Base-by-base conservation (phyloP, 2,888 invertebrate species). In the Buathra laborator region DNA sequence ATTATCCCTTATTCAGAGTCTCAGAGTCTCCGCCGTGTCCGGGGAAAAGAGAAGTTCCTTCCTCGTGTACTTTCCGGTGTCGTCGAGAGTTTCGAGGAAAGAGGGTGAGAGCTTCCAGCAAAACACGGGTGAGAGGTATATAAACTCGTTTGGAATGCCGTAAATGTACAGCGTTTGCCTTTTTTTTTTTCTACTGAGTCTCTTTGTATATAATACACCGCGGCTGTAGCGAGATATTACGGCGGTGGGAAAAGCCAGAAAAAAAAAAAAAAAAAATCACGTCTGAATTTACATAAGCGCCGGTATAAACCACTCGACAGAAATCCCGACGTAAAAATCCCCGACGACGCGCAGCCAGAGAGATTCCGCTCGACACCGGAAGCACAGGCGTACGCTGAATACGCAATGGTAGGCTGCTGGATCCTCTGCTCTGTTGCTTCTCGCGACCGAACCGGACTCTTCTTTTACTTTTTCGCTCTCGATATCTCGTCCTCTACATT, bases 251-350 rank as follows among this genome's bases (percentile, higher is more conserved):
- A 24, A 59, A 51, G 44, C 67, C 72, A 81, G 56, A 66, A 48
- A 59, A 67, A 46, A 70, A 72, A 3, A 3, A 51, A 77, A 80
- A 93, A 92, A 92, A 93, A 93, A 93, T 93, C 93, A 93, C 93
- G 93, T 93, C 92, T 90, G 90, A 92, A 94, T 93, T 93, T 93
- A 93, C 93, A 93, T 93, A 93, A 94, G 93, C 93, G 93, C 90
- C 92, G 92, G 92, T 92, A 93, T 93, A 93, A 93, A 93, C 92
- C 93, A 93, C 93, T 92, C 92, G 93, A 90, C 92, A 90, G 91
- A 92, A 92, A 93, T 92, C 92, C 93, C 91, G 90, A 91, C 91
- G 91, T 92, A 92, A 90, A 93, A 92, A 90, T 89, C 62, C 80
- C 76, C 72, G 75, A 74, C 81, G 81, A 71, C 81, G 81, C 81